Evolutionary conservation across 2,888 invertebrate genomes (phyloP).

Genomic region (Endotricha flammealis): DNA sequence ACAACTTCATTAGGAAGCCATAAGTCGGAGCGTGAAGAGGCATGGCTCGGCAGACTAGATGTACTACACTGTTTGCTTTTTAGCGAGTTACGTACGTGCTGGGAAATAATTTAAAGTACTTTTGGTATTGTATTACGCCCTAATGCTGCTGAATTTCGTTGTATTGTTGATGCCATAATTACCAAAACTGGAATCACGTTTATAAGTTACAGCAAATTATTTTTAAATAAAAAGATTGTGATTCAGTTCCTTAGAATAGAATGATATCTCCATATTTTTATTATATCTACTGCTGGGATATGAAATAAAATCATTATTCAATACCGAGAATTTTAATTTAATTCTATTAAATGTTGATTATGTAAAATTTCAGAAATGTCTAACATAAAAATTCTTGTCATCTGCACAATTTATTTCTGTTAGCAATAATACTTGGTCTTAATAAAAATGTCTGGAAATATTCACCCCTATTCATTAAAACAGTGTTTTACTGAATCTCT

Average conservation of each 20-base stretch:
- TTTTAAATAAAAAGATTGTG: too few species aligned
- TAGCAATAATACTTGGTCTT: neutral
- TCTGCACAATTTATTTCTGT: neutral
- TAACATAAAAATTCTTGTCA: constrained; percentile 5
- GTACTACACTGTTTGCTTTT: constrained; percentile 41
- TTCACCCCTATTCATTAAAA: constrained; percentile 12
- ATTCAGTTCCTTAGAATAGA: too few species aligned
- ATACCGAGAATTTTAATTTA: too few species aligned
- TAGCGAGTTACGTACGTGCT: constrained; percentile 30
- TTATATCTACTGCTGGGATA: too few species aligned
- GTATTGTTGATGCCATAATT: neutral
- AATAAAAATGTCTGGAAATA: constrained; percentile 1
- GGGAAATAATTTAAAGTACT: constrained; percentile 24
- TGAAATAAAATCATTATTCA: too few species aligned
- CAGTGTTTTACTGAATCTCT: constrained; percentile 32
- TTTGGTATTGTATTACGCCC: constrained; percentile 14
- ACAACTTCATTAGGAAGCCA: constrained; percentile 70
- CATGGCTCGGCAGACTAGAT: constrained; percentile 38
- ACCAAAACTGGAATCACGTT: too few species aligned
- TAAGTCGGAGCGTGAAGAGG: constrained; percentile 51
- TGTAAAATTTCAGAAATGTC: constrained; percentile 8
- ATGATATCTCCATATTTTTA: too few species aligned
- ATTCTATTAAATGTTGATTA: constrained; percentile 11
- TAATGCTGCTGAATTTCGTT: constrained; percentile 13
- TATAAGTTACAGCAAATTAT: too few species aligned